A percentile compares a stretch with the other conserved stretches of the same genome.
phyloP scores from a whole-genome alignment of 1,140 invertebrate species.

The Bombus pascuorum region DNA sequence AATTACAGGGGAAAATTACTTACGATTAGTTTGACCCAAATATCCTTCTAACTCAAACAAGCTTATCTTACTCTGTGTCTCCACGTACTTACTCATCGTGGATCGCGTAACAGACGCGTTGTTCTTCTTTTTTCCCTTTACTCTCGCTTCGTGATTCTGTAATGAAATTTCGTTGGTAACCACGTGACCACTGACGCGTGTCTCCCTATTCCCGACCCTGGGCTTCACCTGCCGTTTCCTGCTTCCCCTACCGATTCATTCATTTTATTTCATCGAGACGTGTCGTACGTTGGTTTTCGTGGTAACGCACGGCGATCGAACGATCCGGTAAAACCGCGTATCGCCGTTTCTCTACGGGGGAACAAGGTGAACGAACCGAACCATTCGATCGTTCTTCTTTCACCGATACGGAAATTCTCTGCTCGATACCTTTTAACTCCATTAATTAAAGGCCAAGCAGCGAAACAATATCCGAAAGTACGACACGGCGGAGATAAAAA shows the following conservation, averaged over 20 bases:
- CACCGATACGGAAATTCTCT: slow-evolving; percentile 33
- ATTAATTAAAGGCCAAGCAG: no score
- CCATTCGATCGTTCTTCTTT: slow-evolving; percentile 7
- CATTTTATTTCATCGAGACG: slow-evolving; percentile 20
- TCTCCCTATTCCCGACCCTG: slow-evolving; percentile 63
- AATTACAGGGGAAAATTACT: no score
- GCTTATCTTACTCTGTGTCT: not conserved
- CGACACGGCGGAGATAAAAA: no score
- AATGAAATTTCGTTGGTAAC: slow-evolving; percentile 28
- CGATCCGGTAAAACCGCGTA: not conserved
- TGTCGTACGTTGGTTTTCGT: not conserved
- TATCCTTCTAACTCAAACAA: not conserved
- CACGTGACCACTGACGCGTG: slow-evolving; percentile 53
- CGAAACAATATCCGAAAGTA: no score
- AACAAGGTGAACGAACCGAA: slow-evolving; percentile 61
- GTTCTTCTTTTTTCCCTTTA: not conserved
- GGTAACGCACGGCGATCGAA: not conserved
- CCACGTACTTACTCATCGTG: not conserved
- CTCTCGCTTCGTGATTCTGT: not conserved
- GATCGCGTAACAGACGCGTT: not conserved
- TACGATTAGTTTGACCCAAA: no score
- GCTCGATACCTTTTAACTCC: no score
- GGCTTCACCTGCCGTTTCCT: slow-evolving; percentile 66
- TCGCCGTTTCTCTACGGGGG: slow-evolving; percentile 37
- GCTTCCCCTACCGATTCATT: slow-evolving; percentile 61